Base-by-base conservation (phyloP, 2,888 invertebrate genomes). In the Dynastes maya region DNA sequence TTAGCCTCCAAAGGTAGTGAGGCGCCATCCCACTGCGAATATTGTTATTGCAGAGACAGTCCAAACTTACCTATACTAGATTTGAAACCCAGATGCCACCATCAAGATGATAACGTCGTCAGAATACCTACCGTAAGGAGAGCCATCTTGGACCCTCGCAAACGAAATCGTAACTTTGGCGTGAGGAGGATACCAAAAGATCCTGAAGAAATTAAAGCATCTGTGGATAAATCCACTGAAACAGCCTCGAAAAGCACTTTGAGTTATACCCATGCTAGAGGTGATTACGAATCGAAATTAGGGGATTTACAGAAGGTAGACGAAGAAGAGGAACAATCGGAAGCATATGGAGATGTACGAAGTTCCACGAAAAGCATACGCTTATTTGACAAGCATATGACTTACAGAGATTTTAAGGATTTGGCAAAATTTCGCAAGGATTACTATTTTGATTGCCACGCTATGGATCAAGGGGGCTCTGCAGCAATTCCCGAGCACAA, bases 371-470 rank as follows among this genome's bases (percentile, higher is more conserved):
- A 6, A n/a, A n/a, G 8, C 32, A n/a, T 8, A 4, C 13, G 55
- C 45, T 68, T 49, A 11, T 11, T 8, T 51, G 58, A 58, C 3
- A 37, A 58, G 16, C 58, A 13, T 29, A 58, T 58, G 37, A 40
- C 58, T 16, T 72, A 72, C 6, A 72, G 61, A 6, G 72, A 72
- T 11, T 55, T 84, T n/a, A 81, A 81, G 4, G 83, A 86, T 9
- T 40, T 88, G 22, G 83, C 88, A 79, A 88, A 90, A 81, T 93
- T 92, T 81, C 88, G 93, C 13, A 87, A 89, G 1, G 88, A 90
- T 6, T 91, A 92, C 83, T 93, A 91, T 83, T 92, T 92, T 79
- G 92, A 93, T 81, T 92, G 92, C n/a, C 92, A 92, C 82, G 91
- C 91, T 0, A 89, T 89, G n/a, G 65, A 9, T 22, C 22, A 72